phyloP scores from a whole-genome alignment of 2,888 invertebrate genomes.

The Scrobipalpa atriplicella region DNA sequence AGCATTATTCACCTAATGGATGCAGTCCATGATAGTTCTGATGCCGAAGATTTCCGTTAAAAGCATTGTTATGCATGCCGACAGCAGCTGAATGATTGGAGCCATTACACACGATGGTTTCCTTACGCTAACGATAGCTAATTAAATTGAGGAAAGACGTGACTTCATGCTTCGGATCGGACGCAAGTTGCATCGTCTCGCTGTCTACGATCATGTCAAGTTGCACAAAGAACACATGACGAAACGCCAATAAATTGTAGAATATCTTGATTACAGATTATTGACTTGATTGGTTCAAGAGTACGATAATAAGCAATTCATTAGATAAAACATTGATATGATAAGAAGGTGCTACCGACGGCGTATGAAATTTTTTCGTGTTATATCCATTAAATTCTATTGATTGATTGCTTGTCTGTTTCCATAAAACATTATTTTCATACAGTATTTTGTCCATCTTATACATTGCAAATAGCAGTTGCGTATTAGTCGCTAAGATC shows the following conservation, averaged over 20 bases:
- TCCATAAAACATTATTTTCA: not conserved
- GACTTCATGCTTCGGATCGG: conserved; percentile 11
- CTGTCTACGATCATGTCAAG: not conserved
- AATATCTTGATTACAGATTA: not conserved
- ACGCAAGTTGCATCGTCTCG: not conserved
- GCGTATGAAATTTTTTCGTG: too few species aligned
- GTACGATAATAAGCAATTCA: not conserved
- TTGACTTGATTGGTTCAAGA: not conserved
- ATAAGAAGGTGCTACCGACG: not conserved
- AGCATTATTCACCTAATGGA: conserved; percentile 47
- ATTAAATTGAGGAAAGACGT: conserved; percentile 19
- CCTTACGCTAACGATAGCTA: conserved; percentile 29
- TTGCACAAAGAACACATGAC: not conserved
- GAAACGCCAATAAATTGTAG: not conserved
- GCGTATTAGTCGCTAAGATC: conserved; percentile 23
- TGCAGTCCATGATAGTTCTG: conserved; percentile 38
- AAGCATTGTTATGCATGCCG: conserved; percentile 36
- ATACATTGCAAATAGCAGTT: conserved; percentile 29
- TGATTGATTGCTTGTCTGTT: not conserved
- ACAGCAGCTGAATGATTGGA: conserved; percentile 32
- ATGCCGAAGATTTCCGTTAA: conserved; percentile 36
- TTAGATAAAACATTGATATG: not conserved
- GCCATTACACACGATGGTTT: conserved; percentile 29
- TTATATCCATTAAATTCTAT: not conserved
- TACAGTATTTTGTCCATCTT: not conserved